These are phyloP conservation scores for Sebastiscus tertius DNA, from an alignment of 2,797 vertebrate species.

Conservation along the genomic window DNA sequence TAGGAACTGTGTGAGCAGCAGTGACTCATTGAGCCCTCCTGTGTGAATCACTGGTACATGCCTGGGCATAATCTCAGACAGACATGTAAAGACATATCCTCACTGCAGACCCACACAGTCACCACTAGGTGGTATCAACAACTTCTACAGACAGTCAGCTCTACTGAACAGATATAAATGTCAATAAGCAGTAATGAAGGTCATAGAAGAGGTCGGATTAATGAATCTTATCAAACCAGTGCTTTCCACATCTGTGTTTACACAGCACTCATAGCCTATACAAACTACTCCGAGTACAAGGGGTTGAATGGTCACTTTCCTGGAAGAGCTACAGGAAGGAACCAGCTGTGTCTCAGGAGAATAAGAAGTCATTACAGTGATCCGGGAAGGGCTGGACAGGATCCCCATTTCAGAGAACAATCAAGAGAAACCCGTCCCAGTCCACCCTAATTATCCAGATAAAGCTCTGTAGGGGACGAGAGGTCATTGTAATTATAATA, in stretches of 20 bases:
- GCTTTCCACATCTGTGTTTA: background rate
- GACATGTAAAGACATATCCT: conserved; percentile 74
- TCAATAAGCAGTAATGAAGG: background rate
- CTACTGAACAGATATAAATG: too few species aligned
- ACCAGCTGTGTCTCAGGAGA: background rate
- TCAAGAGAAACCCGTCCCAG: conserved; percentile 8
- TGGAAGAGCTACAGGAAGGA: conserved; percentile 10
- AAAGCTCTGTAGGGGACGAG: background rate
- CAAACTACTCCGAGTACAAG: background rate
- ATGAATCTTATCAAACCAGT: background rate
- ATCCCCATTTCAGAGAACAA: conserved; percentile 31
- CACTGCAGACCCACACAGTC: background rate
- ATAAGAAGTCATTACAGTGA: conserved; percentile 11
- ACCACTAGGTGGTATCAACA: conserved; percentile 29
- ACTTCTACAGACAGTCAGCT: background rate
- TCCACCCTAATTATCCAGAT: conserved; percentile 12
- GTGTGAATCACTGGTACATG: conserved; percentile 66
- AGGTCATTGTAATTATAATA: background rate
- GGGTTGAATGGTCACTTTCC: background rate
- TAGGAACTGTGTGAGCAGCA: conserved; percentile 10
- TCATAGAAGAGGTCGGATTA: background rate
- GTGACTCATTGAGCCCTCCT: conserved; percentile 61
- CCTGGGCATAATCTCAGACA: conserved; percentile 68
- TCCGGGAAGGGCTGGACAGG: conserved; percentile 39
- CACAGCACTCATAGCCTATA: background rate